Base-by-base conservation (phyloP, 2,113 vertebrate genomes). In the Muntiacus muntjak region DNA sequence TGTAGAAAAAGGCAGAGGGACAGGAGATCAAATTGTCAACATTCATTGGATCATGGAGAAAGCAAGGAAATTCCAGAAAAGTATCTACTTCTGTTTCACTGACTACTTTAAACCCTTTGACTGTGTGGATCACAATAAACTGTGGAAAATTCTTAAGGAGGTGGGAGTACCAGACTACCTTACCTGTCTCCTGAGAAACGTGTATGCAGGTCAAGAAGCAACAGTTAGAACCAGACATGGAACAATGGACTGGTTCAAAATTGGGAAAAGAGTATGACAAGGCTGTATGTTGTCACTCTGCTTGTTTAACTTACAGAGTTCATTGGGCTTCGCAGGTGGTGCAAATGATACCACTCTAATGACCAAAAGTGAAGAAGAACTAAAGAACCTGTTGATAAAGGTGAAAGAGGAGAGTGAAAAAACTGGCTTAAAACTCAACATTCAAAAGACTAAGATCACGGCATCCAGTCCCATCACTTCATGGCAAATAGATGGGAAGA, bases 301-400 rank as follows among this genome's bases (percentile, higher is more conserved):
- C n/a, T 71, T 12, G 23, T 40, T 71, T 40, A 23, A 40, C 67
- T 21, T 71, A 23, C 0, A 40, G 67, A 21, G 4, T 11, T 36
- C 64, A 36, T 0, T 71, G 64, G 19, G 19, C n/a, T 71, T 71
- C 0, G 0, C 2, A 23, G 9, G 67, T 36, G n/a, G n/a, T 71
- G 5, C 67, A 40, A 5, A 23, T 71, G 67, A 40, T 71, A 40
- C n/a, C n/a, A 71, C 5, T 21, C n/a, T 40, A 71, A 71, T 40
- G 5, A n/a, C 2, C 19, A 12, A 71, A 71, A 23, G n/a, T 71
- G 67, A 12, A 71, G 17, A 67, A 67, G 64, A 40, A 36, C 67
- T 71, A 40, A 71, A 71, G n/a, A 12, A 40, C 5, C 67, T 40
- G 19, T 71, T 71, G 67, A 71, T 40, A 6, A 36, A 23, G 10